phyloP scores from a whole-genome alignment of 37 sponge, comb jelly and placozoan genomes.

The Petrosia ficiformis region DNA sequence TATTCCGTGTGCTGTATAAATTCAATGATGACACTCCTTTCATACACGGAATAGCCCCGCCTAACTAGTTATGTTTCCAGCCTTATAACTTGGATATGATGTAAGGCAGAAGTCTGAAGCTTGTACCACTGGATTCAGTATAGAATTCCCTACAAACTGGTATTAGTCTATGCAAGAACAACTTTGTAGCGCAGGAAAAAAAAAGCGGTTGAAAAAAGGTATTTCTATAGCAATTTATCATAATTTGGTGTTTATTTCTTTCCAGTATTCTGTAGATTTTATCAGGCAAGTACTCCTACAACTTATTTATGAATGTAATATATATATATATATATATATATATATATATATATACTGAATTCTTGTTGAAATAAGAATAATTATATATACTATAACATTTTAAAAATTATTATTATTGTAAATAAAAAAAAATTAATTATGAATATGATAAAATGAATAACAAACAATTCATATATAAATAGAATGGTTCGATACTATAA shows the following conservation, averaged over 20 bases:
- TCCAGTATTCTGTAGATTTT: too few species aligned
- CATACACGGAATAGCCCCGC: not conserved
- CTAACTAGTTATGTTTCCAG: not conserved
- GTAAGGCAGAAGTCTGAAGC: not conserved
- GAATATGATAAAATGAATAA: slow-evolving; percentile 20
- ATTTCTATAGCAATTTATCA: too few species aligned
- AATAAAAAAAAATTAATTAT: too few species aligned
- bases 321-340: too few species aligned
- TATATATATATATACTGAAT: too few species aligned
- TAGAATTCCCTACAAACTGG: not conserved
- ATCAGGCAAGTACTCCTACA: too few species aligned
- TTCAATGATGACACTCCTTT: not conserved
- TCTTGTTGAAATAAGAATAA: too few species aligned
- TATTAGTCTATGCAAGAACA: not conserved
- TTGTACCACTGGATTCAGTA: not conserved
- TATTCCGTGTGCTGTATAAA: not conserved
- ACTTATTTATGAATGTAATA: too few species aligned
- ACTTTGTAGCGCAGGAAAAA: not conserved
- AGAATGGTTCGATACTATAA: not conserved
- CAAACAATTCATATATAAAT: not conserved
- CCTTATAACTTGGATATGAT: not conserved
- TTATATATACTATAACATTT: too few species aligned
- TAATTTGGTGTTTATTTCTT: too few species aligned
- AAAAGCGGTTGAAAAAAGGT: not conserved
- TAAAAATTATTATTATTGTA: too few species aligned